Conservation (phyloP, 2,888 invertebrate genomes). For the Stenodema calcarata region DNA sequence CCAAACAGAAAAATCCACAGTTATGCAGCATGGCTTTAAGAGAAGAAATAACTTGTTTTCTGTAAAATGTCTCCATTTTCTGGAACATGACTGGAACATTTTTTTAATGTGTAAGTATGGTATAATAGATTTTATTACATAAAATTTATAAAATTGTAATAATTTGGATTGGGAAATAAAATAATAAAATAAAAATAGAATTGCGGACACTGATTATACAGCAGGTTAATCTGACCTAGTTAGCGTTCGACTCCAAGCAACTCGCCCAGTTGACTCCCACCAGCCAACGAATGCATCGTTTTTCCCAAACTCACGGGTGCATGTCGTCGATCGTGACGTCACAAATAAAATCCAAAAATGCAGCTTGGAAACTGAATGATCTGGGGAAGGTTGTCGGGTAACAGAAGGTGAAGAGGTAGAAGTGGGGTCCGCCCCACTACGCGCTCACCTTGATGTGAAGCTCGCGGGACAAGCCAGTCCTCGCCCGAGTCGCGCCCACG, state of each 20-base stretch:
- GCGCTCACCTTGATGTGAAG: slow-evolving; percentile 32
- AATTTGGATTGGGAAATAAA: too few relatives aligned
- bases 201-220: too few relatives aligned
- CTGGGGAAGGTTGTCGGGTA: background rate
- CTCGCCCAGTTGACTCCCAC: background rate
- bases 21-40: too few relatives aligned
- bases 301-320: background rate
- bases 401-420: background rate
- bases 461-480: slow-evolving; percentile 15
- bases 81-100: too few relatives aligned
- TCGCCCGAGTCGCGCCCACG: slow-evolving; percentile 38
- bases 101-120: too few relatives aligned
- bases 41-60: too few relatives aligned
- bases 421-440: slow-evolving; percentile 14
- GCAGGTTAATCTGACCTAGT: too few relatives aligned
- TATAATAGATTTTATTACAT: too few relatives aligned
- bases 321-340: slow-evolving; percentile 16
- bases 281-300: background rate
- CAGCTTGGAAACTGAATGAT: slow-evolving; percentile 31
- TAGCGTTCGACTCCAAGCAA: background rate
- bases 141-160: too few relatives aligned
- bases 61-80: too few relatives aligned
- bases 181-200: too few relatives aligned
- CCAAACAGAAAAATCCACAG: too few relatives aligned
- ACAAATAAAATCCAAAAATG: background rate